phyloP scores from a whole-genome alignment of 2,888 invertebrate species.

The Cantharis rustica region DNA sequence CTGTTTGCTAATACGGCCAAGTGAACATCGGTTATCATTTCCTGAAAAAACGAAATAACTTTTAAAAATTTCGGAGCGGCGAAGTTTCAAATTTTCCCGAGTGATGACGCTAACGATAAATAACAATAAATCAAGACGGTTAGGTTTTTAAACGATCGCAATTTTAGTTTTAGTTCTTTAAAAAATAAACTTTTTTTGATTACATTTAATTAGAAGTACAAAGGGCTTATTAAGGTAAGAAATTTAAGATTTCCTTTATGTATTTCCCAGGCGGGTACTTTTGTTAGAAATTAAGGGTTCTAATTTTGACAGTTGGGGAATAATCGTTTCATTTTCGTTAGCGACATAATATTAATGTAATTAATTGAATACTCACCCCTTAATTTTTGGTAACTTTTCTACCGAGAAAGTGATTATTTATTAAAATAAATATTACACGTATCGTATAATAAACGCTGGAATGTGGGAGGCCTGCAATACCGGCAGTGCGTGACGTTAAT shows the following conservation, averaged over 20 bases:
- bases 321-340: background rate
- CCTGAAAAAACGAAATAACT: conserved; percentile 20
- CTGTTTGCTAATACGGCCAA: conserved; percentile 95
- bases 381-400: background rate
- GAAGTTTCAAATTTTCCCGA: background rate
- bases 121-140: background rate
- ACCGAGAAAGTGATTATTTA: background rate
- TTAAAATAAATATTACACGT: background rate
- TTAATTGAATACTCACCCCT: background rate
- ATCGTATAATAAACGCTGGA: background rate
- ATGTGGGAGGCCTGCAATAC: background rate
- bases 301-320: background rate
- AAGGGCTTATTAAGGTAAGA: background rate
- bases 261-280: background rate
- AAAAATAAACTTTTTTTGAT: background rate
- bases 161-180: background rate
- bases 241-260: background rate
- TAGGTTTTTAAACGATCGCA: background rate
- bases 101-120: background rate
- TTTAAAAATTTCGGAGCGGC: background rate
- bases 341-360: background rate
- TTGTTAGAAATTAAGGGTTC: background rate
- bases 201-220: background rate
- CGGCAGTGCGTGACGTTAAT: background rate
- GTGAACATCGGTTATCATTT: conserved; percentile 96